Percentiles rank a stretch among this genome's conserved stretches.
These are phyloP conservation scores for Coremacera marginata DNA, from an alignment of 2,888 invertebrate genomes.

Conservation along the genomic window DNA sequence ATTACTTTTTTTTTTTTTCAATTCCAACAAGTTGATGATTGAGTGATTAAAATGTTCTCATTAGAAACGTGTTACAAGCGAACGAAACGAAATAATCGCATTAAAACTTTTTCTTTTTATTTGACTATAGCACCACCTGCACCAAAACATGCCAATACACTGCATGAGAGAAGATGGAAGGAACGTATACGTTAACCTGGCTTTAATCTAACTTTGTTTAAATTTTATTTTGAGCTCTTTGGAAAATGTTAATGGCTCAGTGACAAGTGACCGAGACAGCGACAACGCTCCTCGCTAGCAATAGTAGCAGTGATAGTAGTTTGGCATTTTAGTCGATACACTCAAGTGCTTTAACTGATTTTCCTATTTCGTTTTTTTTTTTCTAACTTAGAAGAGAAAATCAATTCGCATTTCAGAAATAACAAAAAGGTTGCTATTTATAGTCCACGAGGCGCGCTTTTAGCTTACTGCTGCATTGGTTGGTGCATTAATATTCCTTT, in stretches of 20 bases:
- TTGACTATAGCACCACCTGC: not conserved
- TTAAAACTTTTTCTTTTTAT: constrained; percentile 11
- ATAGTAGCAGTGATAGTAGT: not conserved
- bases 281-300: not conserved
- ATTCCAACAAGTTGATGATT: no score
- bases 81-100: constrained; percentile 3
- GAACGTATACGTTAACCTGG: not conserved
- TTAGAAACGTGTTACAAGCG: not conserved
- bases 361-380: not conserved
- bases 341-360: no score
- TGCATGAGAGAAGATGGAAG: not conserved
- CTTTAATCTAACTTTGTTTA: constrained; percentile 18
- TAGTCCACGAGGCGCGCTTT: not conserved
- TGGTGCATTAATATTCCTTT: constrained; percentile 22
- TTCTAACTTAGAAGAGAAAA: not conserved
- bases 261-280: not conserved
- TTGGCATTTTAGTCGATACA: no score
- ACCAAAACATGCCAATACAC: not conserved
- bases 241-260: constrained; percentile 14
- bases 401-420: not conserved
- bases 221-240: constrained; percentile 14
- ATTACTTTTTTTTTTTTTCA: no score
- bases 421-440: not conserved
- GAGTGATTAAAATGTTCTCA: no score
- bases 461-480: not conserved